Percentiles rank a stretch among this genome's conserved stretches.
Conservation (phyloP, 2,797 vertebrate genomes). For the Chaunax sp. region DNA sequence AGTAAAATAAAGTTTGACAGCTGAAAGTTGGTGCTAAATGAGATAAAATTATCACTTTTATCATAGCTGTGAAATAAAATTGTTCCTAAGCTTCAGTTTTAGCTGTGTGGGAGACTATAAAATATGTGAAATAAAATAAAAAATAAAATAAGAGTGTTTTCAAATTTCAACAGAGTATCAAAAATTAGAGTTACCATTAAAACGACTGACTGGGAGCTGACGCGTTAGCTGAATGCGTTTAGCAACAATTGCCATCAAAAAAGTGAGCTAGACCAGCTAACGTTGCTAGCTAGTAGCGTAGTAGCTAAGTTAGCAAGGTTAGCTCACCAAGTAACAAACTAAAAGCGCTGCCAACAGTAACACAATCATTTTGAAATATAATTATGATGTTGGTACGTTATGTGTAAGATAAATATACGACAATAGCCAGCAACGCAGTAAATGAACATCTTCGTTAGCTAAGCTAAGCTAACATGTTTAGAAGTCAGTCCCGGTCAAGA, state of each 20-base stretch:
- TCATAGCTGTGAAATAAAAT: too few relatives aligned
- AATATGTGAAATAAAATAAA: background rate
- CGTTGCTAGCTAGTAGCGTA: background rate
- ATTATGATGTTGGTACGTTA: background rate
- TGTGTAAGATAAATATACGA: background rate
- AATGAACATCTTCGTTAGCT: too few relatives aligned
- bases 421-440: background rate
- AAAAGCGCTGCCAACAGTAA: background rate
- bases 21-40: too few relatives aligned
- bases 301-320: slow-evolving; percentile 52
- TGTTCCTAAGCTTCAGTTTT: too few relatives aligned
- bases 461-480: slow-evolving; percentile 61
- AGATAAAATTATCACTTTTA: too few relatives aligned
- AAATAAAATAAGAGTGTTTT: background rate
- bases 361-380: accelerated
- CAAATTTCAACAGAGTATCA: too few relatives aligned
- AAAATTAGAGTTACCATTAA: too few relatives aligned
- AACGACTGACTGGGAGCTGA: slow-evolving; percentile 6
- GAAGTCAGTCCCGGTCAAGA: slow-evolving; percentile 51
- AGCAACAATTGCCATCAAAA: too few relatives aligned
- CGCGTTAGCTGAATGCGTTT: slow-evolving; percentile 35
- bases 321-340: slow-evolving; percentile 15
- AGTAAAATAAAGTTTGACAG: too few relatives aligned
- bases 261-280: slow-evolving; percentile 73
- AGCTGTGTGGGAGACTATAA: too few relatives aligned